Base-by-base conservation (phyloP, 2,888 invertebrate species). In the Blastobasis lacticolella region DNA sequence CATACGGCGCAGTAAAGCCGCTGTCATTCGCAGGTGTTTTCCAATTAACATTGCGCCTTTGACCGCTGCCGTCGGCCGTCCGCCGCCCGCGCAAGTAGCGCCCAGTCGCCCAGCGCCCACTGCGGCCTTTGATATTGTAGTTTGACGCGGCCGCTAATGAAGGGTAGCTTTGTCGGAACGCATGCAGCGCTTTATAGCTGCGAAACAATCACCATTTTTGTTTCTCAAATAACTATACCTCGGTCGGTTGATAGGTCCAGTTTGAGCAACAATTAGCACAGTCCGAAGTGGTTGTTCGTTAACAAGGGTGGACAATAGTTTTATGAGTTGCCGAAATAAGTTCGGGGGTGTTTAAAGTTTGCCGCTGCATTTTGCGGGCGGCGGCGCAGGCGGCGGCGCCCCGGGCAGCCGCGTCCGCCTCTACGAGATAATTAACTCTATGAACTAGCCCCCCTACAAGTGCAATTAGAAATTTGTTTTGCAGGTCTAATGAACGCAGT, bases 1-100 rank as follows among this genome's bases (percentile, higher is more conserved):
- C 78, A 73, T 75, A 67, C 75, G 70, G 50, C 70, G 73, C 75
- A 71, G 77, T 82, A 86, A 85, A 87, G 81, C 82, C 75, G 83
- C 86, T 86, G 88, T 88, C 87, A 78, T 78, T 76, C 76, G 71
- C 88, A 88, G 84, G 83, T 85, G 86, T 77, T 85, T 84, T 77
- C 81, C 87, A 88, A 88, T 88, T 88, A 87, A 83, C 81, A 82
- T 79, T 69, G 73, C 69, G 78, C 85, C 86, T 88, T 86, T 88
- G 88, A 85, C 84, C 85, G 72, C 67, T 72, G 67, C 61, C 58
- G 57, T 67, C 71, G 70, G 68, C 67, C 72, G 67, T 61, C 58
- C 57, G 67, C 71, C 70, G 68, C 67, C 70, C 70, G 68, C 66
- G 73, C 78, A 76, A 75, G 23, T 23, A 78, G 75, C 78, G 75